Percentiles rank a stretch among this genome's conserved stretches.
phyloP scores from a whole-genome alignment of 1,140 invertebrate species.

The Calliopsis andreniformis region DNA sequence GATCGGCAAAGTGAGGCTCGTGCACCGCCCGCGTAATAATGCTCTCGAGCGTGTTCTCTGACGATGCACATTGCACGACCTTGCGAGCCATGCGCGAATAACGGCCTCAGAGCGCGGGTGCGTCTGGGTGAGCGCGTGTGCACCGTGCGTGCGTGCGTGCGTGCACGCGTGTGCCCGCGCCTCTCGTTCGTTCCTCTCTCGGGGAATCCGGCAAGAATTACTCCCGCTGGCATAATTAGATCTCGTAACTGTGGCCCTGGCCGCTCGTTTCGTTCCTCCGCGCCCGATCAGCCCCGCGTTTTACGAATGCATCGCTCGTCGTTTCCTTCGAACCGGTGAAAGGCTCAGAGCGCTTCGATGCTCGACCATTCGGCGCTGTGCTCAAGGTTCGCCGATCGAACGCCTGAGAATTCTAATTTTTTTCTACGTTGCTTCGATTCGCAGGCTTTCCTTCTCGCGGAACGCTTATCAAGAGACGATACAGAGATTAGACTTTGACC shows the following conservation, averaged over 20 bases:
- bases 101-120: conserved; percentile 30
- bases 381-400: too few relatives aligned
- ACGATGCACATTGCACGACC: conserved; percentile 64
- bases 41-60: conserved; percentile 29
- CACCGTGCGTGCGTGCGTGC: background rate
- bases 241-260: conserved; percentile 32
- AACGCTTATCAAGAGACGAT: too few relatives aligned
- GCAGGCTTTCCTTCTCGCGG: too few relatives aligned
- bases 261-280: conserved; percentile 34
- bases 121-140: conserved; percentile 12
- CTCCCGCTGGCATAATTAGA: conserved; percentile 41
- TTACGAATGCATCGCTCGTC: conserved; percentile 7
- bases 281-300: background rate
- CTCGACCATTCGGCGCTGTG: background rate
- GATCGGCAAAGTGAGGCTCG: conserved; percentile 25
- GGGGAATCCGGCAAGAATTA: conserved; percentile 47
- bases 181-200: conserved; percentile 30
- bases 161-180: background rate
- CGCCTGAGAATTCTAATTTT: too few relatives aligned
- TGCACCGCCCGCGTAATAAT: conserved; percentile 44
- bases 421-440: too few relatives aligned
- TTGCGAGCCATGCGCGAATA: conserved; percentile 63
- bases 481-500: too few relatives aligned
- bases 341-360: background rate
- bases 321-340: background rate